These are phyloP conservation scores for Aricia agestis DNA, from an alignment of 1,140 invertebrate species.

Conservation along the genomic window DNA sequence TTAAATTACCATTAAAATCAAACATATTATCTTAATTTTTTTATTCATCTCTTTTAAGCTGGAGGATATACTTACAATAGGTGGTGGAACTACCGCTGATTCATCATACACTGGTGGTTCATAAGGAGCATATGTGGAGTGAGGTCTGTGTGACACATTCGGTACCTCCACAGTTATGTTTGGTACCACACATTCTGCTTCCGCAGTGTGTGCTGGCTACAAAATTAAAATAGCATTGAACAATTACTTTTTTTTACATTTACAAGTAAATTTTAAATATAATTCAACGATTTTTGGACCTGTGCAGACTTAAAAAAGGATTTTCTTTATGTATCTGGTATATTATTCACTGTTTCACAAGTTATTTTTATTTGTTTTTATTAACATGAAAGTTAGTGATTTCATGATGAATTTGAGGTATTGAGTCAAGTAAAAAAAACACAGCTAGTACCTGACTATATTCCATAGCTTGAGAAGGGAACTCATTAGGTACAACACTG, in stretches of 20 bases:
- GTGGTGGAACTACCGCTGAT: conserved; percentile 54
- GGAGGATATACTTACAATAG: conserved; percentile 49
- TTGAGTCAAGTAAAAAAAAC: too few relatives aligned
- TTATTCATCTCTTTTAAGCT: too few relatives aligned
- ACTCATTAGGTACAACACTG: conserved; percentile 45
- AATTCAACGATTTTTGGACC: too few relatives aligned
- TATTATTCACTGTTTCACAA: too few relatives aligned
- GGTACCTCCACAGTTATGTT: conserved; percentile 62
- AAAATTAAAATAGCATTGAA: neutral
- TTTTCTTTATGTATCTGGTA: too few relatives aligned
- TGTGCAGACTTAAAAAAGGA: too few relatives aligned
- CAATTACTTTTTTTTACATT: too few relatives aligned
- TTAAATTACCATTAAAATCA: neutral
- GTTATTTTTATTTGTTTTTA: too few relatives aligned
- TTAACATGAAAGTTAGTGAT: too few relatives aligned
- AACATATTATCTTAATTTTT: too few relatives aligned
- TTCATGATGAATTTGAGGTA: too few relatives aligned
- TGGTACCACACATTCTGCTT: conserved; percentile 61
- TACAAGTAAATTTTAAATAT: too few relatives aligned
- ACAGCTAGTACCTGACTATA: conserved; percentile 23
- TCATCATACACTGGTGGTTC: conserved; percentile 51
- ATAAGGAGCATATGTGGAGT: conserved; percentile 55
- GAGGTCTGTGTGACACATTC: conserved; percentile 36
- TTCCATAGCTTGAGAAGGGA: conserved; percentile 40
- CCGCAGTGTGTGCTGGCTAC: conserved; percentile 33